Conservation (phyloP, 2,113 vertebrate genomes). For the Lagenorhynchus albirostris region DNA sequence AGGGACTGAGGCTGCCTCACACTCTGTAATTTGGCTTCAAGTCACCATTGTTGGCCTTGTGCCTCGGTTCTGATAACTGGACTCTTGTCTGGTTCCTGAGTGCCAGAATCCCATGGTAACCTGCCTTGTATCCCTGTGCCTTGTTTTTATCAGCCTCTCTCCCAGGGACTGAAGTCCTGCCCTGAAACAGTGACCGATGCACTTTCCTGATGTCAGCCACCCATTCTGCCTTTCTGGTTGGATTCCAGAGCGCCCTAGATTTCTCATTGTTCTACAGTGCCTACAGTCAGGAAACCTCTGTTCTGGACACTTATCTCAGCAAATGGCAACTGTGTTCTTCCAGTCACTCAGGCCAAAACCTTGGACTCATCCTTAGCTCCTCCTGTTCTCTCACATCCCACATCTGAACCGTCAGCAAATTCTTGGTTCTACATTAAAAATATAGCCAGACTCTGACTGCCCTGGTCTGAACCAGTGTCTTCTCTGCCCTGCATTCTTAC, state of each 20-base stretch:
- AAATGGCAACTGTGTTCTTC: neutral
- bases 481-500: neutral
- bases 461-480: neutral
- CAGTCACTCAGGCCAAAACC: neutral
- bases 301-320: conserved; percentile 19
- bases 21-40: conserved; percentile 34
- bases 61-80: conserved; percentile 51
- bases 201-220: neutral
- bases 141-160: conserved; percentile 46
- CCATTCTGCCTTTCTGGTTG: neutral
- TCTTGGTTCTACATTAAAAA: neutral
- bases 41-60: neutral
- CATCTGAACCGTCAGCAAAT: neutral
- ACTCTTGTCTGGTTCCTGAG: neutral
- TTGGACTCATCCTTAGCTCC: neutral
- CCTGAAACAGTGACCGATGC: neutral
- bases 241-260: neutral
- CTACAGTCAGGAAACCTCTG: conserved; percentile 14
- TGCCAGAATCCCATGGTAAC: conserved; percentile 57
- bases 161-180: conserved; percentile 24
- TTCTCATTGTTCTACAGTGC: neutral
- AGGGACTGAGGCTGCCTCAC: neutral
- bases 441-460: neutral
- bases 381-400: neutral
- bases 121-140: neutral